Evolutionary conservation across 2,888 invertebrate genomes (phyloP), one percentile per base, ranked within the genome.

Genomic region (Macrophya alboannulata): DNA sequence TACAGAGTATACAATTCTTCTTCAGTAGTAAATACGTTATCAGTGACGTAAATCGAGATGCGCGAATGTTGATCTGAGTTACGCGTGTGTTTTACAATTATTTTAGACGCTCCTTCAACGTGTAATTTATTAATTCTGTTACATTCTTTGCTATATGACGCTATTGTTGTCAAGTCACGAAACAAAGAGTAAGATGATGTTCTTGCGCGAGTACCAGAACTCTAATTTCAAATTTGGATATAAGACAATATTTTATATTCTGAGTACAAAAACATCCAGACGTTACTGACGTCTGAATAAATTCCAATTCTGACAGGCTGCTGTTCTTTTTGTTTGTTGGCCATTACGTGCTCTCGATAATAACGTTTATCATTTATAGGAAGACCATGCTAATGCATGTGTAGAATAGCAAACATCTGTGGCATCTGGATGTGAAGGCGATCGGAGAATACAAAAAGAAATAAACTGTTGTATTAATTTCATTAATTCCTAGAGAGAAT

Each of bases 1-100:
- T 68, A 17, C 37, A 68, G 37, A 37, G 37, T 17, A 68, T 12
- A 45, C 25, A 10, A 45, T 43, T 74, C 1, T 45, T 74, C 17
- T 17, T n/a, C 17, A 71, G 40, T 40, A 40, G 40, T 71, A 17
- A 37, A 40, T 71, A n/a, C 40, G 71, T n/a, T 71, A 71, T 74
- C 74, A 74, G n/a, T 74, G 74, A 74, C 74, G 45, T 45, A 45
- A 21, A 74, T 74, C 21, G 17, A 74, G 45, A 74, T 45, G 74
- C 71, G 40, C 71, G 40, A 71, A 71, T 31, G 9, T 71, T 1
- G 21, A 62, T 2, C n/a, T 17, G 71, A 9, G n/a, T 37, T 71
- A 40, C 71, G 8, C 37, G 8, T n/a, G n/a, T 71, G 12, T 40
- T 71, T 4, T 71, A 71, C 71, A n/a, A 17, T 40, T 40, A 40